Conservation (phyloP, 2,113 vertebrate genomes). For the Hoplias malabaricus region DNA sequence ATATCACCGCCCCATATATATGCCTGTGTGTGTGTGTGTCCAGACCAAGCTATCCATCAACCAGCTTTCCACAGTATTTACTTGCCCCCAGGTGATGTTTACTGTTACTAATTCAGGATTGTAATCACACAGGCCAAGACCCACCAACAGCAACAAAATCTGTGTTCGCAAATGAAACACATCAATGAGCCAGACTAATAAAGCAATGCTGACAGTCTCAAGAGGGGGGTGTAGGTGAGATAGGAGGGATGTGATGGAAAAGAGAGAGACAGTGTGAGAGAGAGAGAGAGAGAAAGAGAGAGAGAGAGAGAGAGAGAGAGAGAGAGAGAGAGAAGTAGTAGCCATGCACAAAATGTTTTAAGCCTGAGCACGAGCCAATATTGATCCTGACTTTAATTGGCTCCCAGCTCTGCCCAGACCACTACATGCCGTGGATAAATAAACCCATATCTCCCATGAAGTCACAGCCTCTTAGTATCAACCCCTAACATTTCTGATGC, state of each 20-base stretch:
- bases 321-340: background rate
- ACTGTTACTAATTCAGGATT: constrained; percentile 38
- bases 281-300: background rate
- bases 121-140: background rate
- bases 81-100: constrained; percentile 3
- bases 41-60: background rate
- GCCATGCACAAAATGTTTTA: background rate
- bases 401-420: constrained; percentile 4
- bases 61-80: background rate
- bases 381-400: constrained; percentile 40
- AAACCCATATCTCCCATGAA: background rate
- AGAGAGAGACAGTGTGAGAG: background rate
- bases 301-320: background rate
- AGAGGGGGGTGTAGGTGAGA: background rate
- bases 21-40: too few species aligned
- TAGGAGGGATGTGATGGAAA: background rate
- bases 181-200: background rate
- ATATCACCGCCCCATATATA: too few species aligned
- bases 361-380: background rate
- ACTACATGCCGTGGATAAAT: constrained; percentile 5
- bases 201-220: background rate
- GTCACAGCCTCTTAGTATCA: background rate
- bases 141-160: background rate
- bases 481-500: background rate
- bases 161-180: background rate